phyloP scores from a whole-genome alignment of 1,140 invertebrate genomes.

The Sycobia sp. region DNA sequence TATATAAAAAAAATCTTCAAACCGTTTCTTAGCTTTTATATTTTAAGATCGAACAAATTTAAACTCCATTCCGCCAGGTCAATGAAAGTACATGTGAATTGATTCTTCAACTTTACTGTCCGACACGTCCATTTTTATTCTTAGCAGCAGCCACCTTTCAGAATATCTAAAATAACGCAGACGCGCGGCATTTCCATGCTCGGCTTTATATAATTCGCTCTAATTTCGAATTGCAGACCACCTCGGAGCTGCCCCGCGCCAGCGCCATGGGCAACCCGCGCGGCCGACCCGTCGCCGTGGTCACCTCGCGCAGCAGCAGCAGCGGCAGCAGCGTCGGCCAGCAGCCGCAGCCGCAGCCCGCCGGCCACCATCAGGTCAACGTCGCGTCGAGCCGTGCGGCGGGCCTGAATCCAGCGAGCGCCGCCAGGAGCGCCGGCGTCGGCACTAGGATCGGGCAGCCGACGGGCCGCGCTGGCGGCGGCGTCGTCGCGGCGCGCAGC shows the following conservation, averaged over 20 bases:
- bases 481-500: conserved; percentile 39
- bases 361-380: too few relatives aligned
- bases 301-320: conserved; percentile 70
- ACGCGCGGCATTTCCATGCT: too few relatives aligned
- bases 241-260: not conserved
- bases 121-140: too few relatives aligned
- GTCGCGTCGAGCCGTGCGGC: conserved; percentile 16
- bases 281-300: conserved; percentile 44
- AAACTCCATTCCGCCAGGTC: too few relatives aligned
- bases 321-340: conserved; percentile 70
- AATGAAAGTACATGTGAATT: too few relatives aligned
- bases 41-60: too few relatives aligned
- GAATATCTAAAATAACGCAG: too few relatives aligned
- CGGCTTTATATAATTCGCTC: too few relatives aligned
- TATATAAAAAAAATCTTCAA: too few relatives aligned
- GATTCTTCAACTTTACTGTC: too few relatives aligned
- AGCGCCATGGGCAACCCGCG: not conserved
- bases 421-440: not conserved
- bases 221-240: not conserved
- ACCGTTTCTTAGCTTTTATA: too few relatives aligned
- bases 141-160: too few relatives aligned
- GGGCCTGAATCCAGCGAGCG: conserved; percentile 26
- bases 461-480: conserved; percentile 32
- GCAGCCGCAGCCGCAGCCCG: conserved; percentile 17
- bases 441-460: conserved; percentile 37